Percentiles rank a stretch among this genome's conserved stretches.
Conservation (phyloP, 2,888 invertebrate genomes). For the Julus scanicus region DNA sequence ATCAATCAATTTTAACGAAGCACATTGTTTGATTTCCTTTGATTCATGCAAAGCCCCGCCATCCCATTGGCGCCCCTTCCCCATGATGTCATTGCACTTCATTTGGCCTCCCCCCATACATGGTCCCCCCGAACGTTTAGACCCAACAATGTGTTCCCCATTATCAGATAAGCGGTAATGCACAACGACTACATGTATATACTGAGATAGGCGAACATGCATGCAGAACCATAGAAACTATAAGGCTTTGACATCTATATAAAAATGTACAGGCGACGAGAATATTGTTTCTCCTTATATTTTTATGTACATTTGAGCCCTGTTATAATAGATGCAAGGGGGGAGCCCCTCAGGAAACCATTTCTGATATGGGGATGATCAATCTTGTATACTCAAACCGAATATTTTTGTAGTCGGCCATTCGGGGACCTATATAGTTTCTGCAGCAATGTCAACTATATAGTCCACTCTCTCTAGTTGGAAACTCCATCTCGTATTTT, state of each 20-base stretch:
- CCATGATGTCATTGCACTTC: slow-evolving; percentile 45
- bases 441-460: no score
- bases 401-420: background rate
- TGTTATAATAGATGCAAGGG: background rate
- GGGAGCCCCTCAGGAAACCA: background rate
- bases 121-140: slow-evolving; percentile 44
- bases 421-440: background rate
- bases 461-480: background rate
- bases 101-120: background rate
- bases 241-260: background rate
- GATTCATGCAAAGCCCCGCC: background rate
- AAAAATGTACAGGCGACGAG: slow-evolving; percentile 6
- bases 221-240: background rate
- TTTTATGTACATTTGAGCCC: slow-evolving; percentile 1
- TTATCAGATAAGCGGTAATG: slow-evolving; percentile 39
- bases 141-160: slow-evolving; percentile 46
- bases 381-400: slow-evolving; percentile 17
- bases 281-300: slow-evolving; percentile 32
- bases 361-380: slow-evolving; percentile 3
- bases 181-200: background rate
- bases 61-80: slow-evolving; percentile 37
- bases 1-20: slow-evolving; percentile 50
- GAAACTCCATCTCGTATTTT: background rate
- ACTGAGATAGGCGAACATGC: background rate
- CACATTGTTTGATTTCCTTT: background rate